Evolutionary conservation across 2,797 vertebrate genomes (phyloP), one percentile per base, ranked within the genome.

Genomic region (Coccyzus lansbergi): DNA sequence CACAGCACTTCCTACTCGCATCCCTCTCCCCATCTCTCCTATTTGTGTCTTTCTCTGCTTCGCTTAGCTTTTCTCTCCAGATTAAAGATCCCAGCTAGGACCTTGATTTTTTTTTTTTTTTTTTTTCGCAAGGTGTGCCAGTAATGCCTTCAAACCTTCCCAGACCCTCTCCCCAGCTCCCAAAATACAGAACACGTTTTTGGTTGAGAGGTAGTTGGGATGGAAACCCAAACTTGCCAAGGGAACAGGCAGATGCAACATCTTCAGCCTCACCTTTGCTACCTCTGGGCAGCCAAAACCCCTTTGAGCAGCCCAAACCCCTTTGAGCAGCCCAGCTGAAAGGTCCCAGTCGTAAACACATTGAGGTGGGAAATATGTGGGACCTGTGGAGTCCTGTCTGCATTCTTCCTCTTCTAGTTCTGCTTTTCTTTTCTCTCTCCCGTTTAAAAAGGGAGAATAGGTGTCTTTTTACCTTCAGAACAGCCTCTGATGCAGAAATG

Each of bases 1-100:
- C 1, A 0, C 0, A 29, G 28, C 5, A 1, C 62, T 22, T 58
- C 20, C 38, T 44, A 44, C 62, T 76, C 67, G 4, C 40, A 10
- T 12, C 25, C 59, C 25, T 6, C 8, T 79, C 34, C 68, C 44
- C 22, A 2, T n/a, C 42, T 80, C 70, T 56, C 38, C 34, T 70
- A 4, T 4, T 28, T n/a, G 17, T 22, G 21, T 29, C 40, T 72
- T 21, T 18, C 22, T 53, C 60, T 58, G 36, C 75, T 31, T 83
- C 62, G 3, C 15, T 74, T 15, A 46, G 13, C 33, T 34, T 76
- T 80, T 14, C 52, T 77, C 34, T 52, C 36, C 18, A 22, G 15
- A 18, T 31, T 28, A 31, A 72, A 75, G 40, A 10, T 51, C 11
- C 60, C 14, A 21, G 18, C 29, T 24, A 20, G 58, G 53, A 46